Conservation (phyloP, 2,797 vertebrate species). For the Manis pentadactyla region DNA sequence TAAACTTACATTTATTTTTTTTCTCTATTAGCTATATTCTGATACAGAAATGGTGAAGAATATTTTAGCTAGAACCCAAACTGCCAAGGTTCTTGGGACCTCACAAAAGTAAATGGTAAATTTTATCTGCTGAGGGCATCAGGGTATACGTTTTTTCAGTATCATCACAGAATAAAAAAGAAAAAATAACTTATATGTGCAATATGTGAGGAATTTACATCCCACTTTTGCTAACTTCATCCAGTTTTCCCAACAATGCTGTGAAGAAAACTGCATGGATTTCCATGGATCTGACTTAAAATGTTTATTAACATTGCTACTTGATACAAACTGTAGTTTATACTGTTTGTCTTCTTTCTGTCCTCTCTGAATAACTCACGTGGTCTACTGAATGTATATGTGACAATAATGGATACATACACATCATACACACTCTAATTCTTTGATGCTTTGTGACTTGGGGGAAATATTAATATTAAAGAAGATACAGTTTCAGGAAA, state of each 20-base stretch:
- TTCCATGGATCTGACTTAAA: background rate
- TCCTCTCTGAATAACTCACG: conserved; percentile 16
- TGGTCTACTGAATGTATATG: background rate
- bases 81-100: background rate
- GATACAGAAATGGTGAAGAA: background rate
- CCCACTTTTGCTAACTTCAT: background rate
- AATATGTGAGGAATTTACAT: background rate
- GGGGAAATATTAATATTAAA: conserved; percentile 26
- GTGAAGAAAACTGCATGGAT: background rate
- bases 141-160: background rate
- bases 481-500: background rate
- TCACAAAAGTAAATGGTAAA: background rate
- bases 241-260: background rate
- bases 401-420: background rate
- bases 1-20: background rate
- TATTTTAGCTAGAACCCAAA: conserved; percentile 11
- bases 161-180: background rate
- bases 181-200: background rate
- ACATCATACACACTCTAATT: background rate
- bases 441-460: conserved; percentile 30
- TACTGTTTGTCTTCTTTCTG: background rate
- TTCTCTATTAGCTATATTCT: background rate
- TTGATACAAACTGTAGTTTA: conserved; percentile 2
- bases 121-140: background rate
- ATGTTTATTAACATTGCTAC: conserved; percentile 33